A percentile compares a stretch with the other conserved stretches of the same genome.
Conservation (phyloP, 2,113 vertebrate species). For the Spilogale gracilis region DNA sequence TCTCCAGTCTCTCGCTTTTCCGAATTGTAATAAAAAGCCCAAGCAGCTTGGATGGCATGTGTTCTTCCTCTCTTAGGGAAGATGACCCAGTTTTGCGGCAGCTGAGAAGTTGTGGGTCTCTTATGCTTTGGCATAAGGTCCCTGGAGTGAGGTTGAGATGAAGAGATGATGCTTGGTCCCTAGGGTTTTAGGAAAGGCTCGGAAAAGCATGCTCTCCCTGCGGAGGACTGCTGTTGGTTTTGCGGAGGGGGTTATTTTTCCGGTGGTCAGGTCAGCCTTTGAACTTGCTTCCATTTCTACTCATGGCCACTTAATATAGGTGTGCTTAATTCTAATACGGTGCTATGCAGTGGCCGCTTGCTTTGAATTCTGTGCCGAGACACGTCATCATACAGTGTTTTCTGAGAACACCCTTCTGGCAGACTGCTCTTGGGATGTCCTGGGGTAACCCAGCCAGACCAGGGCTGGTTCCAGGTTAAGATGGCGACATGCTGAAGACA, state of each 20-base stretch:
- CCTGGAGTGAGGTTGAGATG: not conserved
- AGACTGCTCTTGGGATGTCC: not conserved
- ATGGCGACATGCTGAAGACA: not conserved
- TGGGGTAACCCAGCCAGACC: not conserved
- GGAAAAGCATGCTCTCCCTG: conserved; percentile 17
- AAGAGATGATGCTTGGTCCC: conserved; percentile 16
- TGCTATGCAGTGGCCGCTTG: not conserved
- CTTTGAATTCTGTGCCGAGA: conserved; percentile 12
- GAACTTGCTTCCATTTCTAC: conserved; percentile 36
- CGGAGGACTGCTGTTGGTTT: not conserved
- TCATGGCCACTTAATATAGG: not conserved
- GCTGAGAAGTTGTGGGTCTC: conserved; percentile 12
- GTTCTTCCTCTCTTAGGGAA: conserved; percentile 45
- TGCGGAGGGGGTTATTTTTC: conserved; percentile 1
- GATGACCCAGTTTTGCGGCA: conserved; percentile 59
- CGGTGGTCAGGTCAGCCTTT: conserved; percentile 31
- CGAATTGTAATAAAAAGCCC: conserved; percentile 48
- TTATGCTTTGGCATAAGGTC: conserved; percentile 23
- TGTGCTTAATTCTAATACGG: not conserved
- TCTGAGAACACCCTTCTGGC: not conserved
- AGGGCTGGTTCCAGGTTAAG: not conserved
- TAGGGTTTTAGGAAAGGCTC: conserved; percentile 24
- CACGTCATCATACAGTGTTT: not conserved
- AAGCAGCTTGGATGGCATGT: not conserved
- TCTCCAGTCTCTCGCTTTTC: conserved; percentile 39